Conservation (phyloP, 2,888 invertebrate species). For the Prenolepis imparis region DNA sequence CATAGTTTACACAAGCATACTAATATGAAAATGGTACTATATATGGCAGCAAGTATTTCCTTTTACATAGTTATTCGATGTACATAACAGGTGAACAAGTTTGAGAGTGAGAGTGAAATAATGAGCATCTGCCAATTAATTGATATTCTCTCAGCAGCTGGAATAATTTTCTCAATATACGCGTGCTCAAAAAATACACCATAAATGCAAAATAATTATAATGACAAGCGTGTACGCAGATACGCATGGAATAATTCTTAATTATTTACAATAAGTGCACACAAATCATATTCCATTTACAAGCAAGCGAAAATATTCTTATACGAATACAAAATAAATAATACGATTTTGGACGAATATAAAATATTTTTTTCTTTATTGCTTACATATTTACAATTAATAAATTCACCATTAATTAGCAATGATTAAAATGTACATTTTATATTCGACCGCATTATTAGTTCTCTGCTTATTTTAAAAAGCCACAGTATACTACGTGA, state of each 20-base stretch:
- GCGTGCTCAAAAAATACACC: background rate
- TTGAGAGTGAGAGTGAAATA: background rate
- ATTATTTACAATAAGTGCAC: background rate
- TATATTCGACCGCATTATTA: background rate
- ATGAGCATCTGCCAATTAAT: background rate
- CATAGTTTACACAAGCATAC: background rate
- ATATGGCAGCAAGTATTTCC: background rate
- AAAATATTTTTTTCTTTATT: background rate
- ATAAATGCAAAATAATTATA: background rate
- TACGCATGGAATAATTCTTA: background rate
- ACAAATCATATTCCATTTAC: background rate
- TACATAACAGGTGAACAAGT: background rate
- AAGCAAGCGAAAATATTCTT: background rate
- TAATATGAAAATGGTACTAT: background rate
- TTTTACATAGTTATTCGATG: background rate
- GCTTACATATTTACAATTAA: background rate
- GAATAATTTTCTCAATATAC: background rate
- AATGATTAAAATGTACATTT: background rate
- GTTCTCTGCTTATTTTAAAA: background rate
- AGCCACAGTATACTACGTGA: background rate
- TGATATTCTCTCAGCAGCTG: background rate
- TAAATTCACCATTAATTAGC: background rate
- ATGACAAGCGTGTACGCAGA: background rate
- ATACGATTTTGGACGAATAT: background rate
- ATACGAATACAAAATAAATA: background rate